These are phyloP conservation scores for Psilopsiagon aurifrons DNA, from an alignment of 2,113 vertebrate species.

Conservation along the genomic window DNA sequence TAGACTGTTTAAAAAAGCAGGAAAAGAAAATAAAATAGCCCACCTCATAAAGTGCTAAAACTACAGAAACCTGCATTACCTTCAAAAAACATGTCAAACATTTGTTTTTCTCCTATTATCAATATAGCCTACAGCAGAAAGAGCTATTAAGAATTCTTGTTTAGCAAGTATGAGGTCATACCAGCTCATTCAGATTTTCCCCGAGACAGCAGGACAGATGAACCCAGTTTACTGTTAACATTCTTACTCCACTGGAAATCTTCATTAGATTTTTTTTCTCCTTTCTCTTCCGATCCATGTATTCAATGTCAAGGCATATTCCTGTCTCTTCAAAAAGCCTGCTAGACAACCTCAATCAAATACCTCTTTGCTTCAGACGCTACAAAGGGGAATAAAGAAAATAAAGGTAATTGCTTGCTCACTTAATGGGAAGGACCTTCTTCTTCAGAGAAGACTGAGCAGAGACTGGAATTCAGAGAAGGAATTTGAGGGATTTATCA, in stretches of 20 bases:
- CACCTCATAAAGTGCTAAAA: not conserved
- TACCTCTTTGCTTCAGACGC: not conserved
- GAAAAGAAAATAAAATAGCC: not conserved
- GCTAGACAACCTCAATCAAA: not conserved
- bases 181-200: not conserved
- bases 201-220: not conserved
- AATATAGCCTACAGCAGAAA: not conserved
- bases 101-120: not conserved
- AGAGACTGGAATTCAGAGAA: not conserved
- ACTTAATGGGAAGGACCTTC: not conserved
- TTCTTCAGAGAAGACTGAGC: not conserved
- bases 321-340: not conserved
- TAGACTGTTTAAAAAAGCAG: not conserved
- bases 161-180: not conserved
- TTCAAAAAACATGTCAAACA: not conserved
- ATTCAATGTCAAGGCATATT: not conserved
- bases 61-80: not conserved
- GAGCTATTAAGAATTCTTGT: not conserved
- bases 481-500: not conserved
- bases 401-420: not conserved
- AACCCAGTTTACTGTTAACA: not conserved
- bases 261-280: not conserved
- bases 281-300: not conserved
- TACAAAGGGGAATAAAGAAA: not conserved
- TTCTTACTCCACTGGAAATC: not conserved